phyloP scores from a whole-genome alignment of 2,797 vertebrate species.

The Pelobates cultripes region DNA sequence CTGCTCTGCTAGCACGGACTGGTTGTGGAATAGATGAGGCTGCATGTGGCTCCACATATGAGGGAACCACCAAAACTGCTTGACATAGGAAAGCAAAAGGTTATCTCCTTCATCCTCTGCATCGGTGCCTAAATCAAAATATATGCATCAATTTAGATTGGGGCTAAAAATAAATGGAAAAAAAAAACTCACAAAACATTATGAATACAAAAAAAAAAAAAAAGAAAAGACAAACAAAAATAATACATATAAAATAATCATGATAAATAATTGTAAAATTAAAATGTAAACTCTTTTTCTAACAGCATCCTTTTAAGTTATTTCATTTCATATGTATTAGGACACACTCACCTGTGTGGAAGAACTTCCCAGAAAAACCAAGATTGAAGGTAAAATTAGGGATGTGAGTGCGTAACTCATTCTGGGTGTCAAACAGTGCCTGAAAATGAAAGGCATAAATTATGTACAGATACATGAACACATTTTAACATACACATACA shows the following conservation, averaged over 20 bases:
- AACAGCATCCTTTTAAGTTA: too few relatives aligned
- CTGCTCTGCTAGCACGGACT: constrained; percentile 95
- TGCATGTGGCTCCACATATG: constrained; percentile 99
- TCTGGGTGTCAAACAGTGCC: constrained; percentile 93
- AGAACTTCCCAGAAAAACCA: constrained; percentile 99
- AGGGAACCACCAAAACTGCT: constrained; percentile 98
- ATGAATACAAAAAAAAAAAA: too few relatives aligned
- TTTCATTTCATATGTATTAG: too few relatives aligned
- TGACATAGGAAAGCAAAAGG: constrained; percentile 91
- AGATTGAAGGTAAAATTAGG: constrained; percentile 99
- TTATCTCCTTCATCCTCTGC: constrained; percentile 95
- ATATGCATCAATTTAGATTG: background rate
- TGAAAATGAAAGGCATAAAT: constrained; percentile 58
- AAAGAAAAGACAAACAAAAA: too few relatives aligned
- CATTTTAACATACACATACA: background rate
- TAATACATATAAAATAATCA: too few relatives aligned
- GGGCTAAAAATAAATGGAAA: too few relatives aligned
- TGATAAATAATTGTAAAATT: too few relatives aligned
- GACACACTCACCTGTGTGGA: constrained; percentile 87
- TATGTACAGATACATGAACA: background rate
- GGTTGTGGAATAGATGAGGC: constrained; percentile 97
- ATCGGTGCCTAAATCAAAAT: constrained; percentile 81
- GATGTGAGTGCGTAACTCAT: constrained; percentile 88
- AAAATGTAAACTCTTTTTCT: too few relatives aligned
- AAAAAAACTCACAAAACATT: too few relatives aligned